Percentiles rank a stretch among this genome's conserved stretches.
Conservation (phyloP, 2,797 vertebrate species). For the Oceanodroma leucorhoa region DNA sequence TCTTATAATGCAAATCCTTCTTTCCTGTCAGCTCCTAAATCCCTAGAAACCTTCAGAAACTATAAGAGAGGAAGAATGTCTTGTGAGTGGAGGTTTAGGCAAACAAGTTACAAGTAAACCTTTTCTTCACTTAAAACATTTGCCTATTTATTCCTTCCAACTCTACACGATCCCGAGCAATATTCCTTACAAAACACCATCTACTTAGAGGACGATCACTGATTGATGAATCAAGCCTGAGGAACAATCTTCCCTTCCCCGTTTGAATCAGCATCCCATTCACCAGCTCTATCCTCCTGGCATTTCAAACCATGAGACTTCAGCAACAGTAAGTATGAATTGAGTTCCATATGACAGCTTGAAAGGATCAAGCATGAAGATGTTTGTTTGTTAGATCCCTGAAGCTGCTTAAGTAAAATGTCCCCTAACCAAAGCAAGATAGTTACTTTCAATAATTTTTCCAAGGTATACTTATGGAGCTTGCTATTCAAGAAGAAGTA, state of each 20-base stretch:
- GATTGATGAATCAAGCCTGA: background rate
- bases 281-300: background rate
- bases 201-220: background rate
- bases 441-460: background rate
- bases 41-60: background rate
- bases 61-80: background rate
- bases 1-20: background rate
- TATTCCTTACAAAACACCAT: background rate
- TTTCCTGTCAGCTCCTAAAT: background rate
- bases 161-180: background rate
- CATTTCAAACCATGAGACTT: background rate
- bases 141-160: background rate
- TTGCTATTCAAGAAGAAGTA: background rate
- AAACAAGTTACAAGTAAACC: background rate
- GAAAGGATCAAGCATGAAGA: background rate
- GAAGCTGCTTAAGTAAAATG: background rate
- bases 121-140: background rate
- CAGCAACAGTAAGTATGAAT: background rate
- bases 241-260: background rate
- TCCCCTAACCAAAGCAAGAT: background rate
- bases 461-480: background rate
- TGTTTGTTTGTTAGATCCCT: background rate
- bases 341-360: background rate
- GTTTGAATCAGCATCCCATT: background rate
- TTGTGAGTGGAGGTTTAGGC: background rate